phyloP scores from a whole-genome alignment of 2,113 vertebrate genomes.

The Pogonocichla stellata region DNA sequence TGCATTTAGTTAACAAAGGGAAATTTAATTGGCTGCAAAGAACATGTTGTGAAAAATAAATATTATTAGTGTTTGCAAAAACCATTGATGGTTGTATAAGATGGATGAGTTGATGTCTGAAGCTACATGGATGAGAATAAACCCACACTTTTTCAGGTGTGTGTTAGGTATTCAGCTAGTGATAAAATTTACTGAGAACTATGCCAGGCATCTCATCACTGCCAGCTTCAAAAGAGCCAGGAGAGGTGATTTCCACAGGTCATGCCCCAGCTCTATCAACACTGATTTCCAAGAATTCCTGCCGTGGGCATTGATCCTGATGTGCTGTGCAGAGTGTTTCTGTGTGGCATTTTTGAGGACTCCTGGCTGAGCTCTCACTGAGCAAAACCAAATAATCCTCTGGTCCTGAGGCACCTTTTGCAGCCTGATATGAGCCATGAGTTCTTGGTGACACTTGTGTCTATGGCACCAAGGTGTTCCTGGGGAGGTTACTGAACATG shows the following conservation, averaged over 20 bases:
- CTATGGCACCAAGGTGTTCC: background rate
- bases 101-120: background rate
- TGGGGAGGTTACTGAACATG: background rate
- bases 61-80: background rate
- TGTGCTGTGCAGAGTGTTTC: background rate
- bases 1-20: background rate
- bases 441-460: background rate
- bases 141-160: background rate
- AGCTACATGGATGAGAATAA: background rate
- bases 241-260: background rate
- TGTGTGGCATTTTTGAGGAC: background rate
- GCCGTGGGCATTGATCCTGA: fast-evolving
- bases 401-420: background rate
- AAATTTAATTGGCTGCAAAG: background rate
- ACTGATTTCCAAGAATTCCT: background rate
- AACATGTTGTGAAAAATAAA: background rate
- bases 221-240: background rate
- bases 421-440: background rate
- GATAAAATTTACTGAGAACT: background rate
- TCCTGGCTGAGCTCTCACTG: background rate
- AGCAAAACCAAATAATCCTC: background rate
- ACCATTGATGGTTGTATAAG: background rate
- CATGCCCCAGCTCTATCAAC: background rate
- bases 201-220: background rate
- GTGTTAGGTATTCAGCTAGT: background rate